These are phyloP conservation scores for Tethya wilhelma DNA, from an alignment of 37 sponge, comb jelly and placozoan genomes.

Conservation along the genomic window DNA sequence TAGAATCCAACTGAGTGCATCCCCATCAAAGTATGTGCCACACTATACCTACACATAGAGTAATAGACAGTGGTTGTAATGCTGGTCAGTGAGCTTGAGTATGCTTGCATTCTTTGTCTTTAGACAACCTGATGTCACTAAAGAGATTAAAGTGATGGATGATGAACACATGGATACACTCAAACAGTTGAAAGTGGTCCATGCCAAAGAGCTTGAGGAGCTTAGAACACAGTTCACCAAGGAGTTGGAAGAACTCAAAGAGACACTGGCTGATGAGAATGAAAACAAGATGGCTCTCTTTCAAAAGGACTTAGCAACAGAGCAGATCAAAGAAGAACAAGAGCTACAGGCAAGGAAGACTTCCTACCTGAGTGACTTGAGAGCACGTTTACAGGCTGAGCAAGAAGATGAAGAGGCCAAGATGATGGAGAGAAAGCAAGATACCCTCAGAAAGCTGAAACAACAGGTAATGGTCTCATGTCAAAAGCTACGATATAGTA, in stretches of 20 bases:
- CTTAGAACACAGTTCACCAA: neutral
- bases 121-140: neutral
- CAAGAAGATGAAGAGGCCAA: constrained; percentile 74
- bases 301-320: neutral
- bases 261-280: neutral
- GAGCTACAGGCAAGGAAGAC: neutral
- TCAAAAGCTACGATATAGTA: neutral
- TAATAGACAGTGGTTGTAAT: no score
- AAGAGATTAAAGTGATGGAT: neutral
- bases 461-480: constrained; percentile 47
- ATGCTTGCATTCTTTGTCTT: no score
- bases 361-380: constrained; percentile 4
- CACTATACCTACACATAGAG: no score
- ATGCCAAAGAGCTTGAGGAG: constrained; percentile 40
- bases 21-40: no score
- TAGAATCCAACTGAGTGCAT: no score
- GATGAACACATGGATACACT: neutral
- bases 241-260: constrained; percentile 4
- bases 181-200: constrained; percentile 9
- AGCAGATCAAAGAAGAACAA: constrained; percentile 24
- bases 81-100: no score
- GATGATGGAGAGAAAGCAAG: constrained; percentile 59
- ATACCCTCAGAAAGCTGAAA: constrained; percentile 44
- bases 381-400: constrained; percentile 47
- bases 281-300: constrained; percentile 3